These are phyloP conservation scores for Villa cingulata DNA, from an alignment of 2,888 invertebrate species.

Conservation along the genomic window DNA sequence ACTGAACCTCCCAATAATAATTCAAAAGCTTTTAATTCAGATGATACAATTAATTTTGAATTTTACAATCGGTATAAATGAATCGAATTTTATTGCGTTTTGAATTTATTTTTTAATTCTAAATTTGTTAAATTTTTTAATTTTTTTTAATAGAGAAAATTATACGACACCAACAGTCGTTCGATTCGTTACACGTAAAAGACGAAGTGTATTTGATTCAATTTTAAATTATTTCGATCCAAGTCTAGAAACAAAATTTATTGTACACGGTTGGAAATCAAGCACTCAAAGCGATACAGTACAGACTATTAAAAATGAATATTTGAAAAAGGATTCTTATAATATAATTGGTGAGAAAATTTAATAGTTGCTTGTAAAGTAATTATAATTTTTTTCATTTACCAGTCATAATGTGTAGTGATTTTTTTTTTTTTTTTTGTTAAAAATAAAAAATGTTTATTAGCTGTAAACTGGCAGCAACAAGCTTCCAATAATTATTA, in stretches of 20 bases:
- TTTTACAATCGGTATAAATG: slow-evolving; percentile 27
- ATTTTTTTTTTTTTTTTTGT: not conserved
- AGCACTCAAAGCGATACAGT: slow-evolving; percentile 31
- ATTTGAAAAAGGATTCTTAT: slow-evolving; percentile 25
- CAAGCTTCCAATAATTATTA: slow-evolving; percentile 33
- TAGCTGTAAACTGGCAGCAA: slow-evolving; percentile 32
- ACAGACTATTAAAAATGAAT: slow-evolving; percentile 32
- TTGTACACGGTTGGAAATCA: slow-evolving; percentile 35
- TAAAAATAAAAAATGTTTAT: not conserved
- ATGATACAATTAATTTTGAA: slow-evolving; percentile 26
- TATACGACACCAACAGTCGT: not conserved
- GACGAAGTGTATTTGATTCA: not conserved
- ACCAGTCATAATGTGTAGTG: too few relatives aligned
- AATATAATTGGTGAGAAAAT: slow-evolving; percentile 27
- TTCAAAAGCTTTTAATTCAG: slow-evolving; percentile 22
- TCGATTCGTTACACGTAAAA: not conserved
- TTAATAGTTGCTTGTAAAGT: not conserved
- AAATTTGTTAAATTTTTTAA: not conserved
- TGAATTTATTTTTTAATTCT: not conserved
- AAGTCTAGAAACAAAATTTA: slow-evolving; percentile 30
- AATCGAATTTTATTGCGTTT: not conserved
- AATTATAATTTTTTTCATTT: too few relatives aligned
- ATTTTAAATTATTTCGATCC: slow-evolving; percentile 30
- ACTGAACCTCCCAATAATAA: slow-evolving; percentile 25
- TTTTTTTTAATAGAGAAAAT: not conserved